Conservation (phyloP, 2,797 vertebrate species). For the Erethizon dorsatum region DNA sequence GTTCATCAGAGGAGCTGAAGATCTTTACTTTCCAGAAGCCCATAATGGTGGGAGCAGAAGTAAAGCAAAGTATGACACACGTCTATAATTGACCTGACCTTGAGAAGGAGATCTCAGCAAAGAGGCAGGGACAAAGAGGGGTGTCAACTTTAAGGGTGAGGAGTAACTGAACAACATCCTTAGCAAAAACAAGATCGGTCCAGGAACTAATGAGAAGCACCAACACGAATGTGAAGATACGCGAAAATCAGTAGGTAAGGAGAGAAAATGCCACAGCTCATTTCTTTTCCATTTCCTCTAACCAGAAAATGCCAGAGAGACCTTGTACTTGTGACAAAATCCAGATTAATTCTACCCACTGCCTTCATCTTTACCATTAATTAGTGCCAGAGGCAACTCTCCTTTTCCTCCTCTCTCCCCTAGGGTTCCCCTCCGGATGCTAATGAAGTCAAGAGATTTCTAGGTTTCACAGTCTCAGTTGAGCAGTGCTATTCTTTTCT, state of each 20-base stretch:
- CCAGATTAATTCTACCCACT: constrained; percentile 65
- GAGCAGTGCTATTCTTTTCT: constrained; percentile 9
- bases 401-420: not conserved
- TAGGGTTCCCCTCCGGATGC: constrained; percentile 27
- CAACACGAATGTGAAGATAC: not conserved
- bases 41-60: not conserved
- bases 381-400: constrained; percentile 28
- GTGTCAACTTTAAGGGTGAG: not conserved
- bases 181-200: too few species aligned
- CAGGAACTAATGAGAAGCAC: not conserved
- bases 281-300: constrained; percentile 31
- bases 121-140: not conserved
- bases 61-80: not conserved
- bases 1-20: not conserved
- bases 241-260: constrained; percentile 52
- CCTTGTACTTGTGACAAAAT: constrained; percentile 30
- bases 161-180: not conserved
- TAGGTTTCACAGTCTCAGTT: constrained; percentile 1
- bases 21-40: not conserved
- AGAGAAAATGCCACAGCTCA: constrained; percentile 61
- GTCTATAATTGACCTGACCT: not conserved
- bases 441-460: constrained; percentile 65
- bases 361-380: constrained; percentile 68
- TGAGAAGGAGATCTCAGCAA: accelerated
- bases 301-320: constrained; percentile 40